A percentile compares a stretch with the other conserved stretches of the same genome.
phyloP scores from a whole-genome alignment of 2,888 invertebrate species.

The Lydus trimaculatus region DNA sequence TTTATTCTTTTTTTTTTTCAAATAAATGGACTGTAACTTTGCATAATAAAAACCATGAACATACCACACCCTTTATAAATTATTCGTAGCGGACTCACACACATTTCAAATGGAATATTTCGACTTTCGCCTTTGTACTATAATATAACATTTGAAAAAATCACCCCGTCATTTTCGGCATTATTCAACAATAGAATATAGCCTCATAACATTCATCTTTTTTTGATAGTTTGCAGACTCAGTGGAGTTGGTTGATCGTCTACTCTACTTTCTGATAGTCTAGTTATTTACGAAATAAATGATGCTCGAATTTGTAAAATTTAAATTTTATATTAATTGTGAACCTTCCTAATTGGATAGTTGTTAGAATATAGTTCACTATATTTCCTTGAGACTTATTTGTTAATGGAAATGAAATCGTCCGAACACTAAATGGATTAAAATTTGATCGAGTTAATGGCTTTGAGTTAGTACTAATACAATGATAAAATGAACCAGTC shows the following conservation, averaged over 20 bases:
- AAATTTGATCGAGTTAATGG: slow-evolving; percentile 50
- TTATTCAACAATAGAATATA: slow-evolving; percentile 34
- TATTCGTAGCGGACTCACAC: slow-evolving; percentile 8
- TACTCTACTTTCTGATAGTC: too few relatives aligned
- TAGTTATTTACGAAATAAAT: too few relatives aligned
- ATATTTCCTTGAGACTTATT: slow-evolving; percentile 43
- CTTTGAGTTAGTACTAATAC: slow-evolving; percentile 39
- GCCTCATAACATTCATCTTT: slow-evolving; percentile 44
- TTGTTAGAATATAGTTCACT: slow-evolving; percentile 31
- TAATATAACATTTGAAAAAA: slow-evolving; percentile 22
- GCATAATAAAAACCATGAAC: neutral
- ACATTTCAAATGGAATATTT: slow-evolving; percentile 18
- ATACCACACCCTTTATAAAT: slow-evolving; percentile 17
- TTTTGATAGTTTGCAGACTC: slow-evolving; percentile 40
- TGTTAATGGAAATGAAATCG: slow-evolving; percentile 52
- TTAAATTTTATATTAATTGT: neutral
- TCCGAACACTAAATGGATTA: slow-evolving; percentile 48
- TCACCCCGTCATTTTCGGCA: slow-evolving; percentile 37
- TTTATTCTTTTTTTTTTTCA: neutral
- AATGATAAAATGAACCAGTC: slow-evolving; percentile 40
- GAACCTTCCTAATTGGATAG: neutral
- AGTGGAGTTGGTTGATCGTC: too few relatives aligned
- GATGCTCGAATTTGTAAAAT: too few relatives aligned
- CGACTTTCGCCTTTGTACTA: neutral
- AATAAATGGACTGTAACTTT: slow-evolving; percentile 4